A percentile compares a stretch with the other conserved stretches of the same genome.
These are phyloP conservation scores for Oophaga pumilio DNA, from an alignment of 2,113 vertebrate species.

Conservation along the genomic window DNA sequence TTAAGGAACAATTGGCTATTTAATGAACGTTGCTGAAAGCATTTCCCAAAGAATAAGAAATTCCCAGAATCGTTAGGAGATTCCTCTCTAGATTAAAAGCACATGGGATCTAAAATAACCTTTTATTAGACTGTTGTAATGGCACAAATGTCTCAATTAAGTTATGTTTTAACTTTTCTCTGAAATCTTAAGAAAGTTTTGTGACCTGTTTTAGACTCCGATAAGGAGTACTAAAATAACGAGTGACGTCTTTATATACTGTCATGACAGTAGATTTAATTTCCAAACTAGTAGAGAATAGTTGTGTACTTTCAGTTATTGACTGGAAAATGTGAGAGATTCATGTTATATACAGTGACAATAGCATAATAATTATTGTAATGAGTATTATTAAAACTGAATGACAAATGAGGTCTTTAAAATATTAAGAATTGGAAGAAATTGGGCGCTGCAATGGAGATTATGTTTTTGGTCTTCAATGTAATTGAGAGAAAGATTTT, in stretches of 20 bases:
- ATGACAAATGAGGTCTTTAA: too few species aligned
- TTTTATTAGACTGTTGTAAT: slow-evolving; percentile 14
- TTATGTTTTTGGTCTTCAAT: too few species aligned
- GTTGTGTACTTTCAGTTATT: not conserved
- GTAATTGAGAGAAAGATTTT: too few species aligned
- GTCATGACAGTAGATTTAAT: not conserved
- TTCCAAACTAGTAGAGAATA: not conserved
- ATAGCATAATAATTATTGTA: too few species aligned
- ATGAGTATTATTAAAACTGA: too few species aligned
- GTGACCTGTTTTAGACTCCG: not conserved
- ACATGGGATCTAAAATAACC: slow-evolving; percentile 38
- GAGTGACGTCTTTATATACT: not conserved
- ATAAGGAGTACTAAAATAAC: not conserved
- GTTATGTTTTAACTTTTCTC: not conserved
- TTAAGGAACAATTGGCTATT: slow-evolving; percentile 33
- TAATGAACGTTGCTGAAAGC: slow-evolving; percentile 37
- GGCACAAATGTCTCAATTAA: not conserved
- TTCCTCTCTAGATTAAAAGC: slow-evolving; percentile 31
- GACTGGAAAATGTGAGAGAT: too few species aligned
- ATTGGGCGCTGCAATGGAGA: too few species aligned
- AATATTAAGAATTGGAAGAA: too few species aligned
- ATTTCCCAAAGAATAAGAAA: slow-evolving; percentile 34
- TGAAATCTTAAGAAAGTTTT: not conserved
- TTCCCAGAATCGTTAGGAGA: slow-evolving; percentile 31
- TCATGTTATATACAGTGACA: not conserved